These are phyloP conservation scores for Andrena minutula DNA, from an alignment of 2,888 invertebrate genomes.

Conservation along the genomic window DNA sequence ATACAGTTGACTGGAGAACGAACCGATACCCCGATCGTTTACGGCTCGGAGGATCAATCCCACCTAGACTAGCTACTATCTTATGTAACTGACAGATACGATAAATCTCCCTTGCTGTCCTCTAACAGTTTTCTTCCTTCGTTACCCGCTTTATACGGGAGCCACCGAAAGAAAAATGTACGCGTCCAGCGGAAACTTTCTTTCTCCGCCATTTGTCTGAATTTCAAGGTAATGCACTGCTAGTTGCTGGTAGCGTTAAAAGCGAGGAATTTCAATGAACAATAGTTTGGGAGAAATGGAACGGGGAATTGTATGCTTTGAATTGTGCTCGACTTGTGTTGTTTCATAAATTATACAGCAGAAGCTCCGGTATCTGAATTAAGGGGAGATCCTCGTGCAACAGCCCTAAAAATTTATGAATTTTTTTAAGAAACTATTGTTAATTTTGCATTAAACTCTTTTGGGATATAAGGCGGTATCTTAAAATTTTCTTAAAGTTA, in stretches of 20 bases:
- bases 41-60: conserved; percentile 27
- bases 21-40: conserved; percentile 17
- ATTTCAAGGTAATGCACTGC: neutral
- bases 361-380: too few species aligned
- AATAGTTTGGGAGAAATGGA: neutral
- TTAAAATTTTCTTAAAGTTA: too few species aligned
- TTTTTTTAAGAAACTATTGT: too few species aligned
- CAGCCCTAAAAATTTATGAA: too few species aligned
- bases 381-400: too few species aligned
- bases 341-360: neutral
- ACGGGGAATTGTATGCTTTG: neutral
- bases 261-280: neutral
- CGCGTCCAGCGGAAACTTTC: neutral
- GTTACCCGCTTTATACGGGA: neutral
- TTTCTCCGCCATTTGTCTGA: neutral
- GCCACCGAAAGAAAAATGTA: conserved; percentile 3
- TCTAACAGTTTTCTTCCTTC: neutral
- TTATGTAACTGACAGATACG: conserved; percentile 34
- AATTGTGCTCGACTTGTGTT: neutral
- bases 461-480: too few species aligned
- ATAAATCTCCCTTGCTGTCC: conserved; percentile 30
- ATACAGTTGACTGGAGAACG: conserved; percentile 17
- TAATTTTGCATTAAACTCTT: too few species aligned
- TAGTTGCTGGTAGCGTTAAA: neutral
- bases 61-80: conserved; percentile 24